Base-by-base conservation (phyloP, 2,797 vertebrate genomes). In the Fundulus diaphanus region DNA sequence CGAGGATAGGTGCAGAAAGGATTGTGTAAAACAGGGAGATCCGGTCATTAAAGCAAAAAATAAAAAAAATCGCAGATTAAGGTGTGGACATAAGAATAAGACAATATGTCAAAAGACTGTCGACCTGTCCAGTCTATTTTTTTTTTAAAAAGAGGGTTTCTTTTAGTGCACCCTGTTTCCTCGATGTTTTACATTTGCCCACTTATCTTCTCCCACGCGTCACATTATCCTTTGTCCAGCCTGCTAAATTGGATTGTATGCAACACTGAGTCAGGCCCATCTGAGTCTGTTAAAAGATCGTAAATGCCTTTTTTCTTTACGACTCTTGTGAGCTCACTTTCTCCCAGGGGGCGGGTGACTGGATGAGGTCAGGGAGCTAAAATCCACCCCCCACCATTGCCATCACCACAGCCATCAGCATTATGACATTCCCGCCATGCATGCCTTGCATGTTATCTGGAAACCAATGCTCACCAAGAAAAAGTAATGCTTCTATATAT, bases 251-350 rank as follows among this genome's bases (percentile, higher is more conserved):
- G 85, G 84, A 91, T 89, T 84, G 81, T 74, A 83, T 81, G 89
- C 82, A 78, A 87, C 77, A 85, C 80, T 57, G 81, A 72, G 78
- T 76, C 74, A 74, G 74, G 74, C 79, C 85, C 86, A 81, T 88
- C 79, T 81, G 85, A 85, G 88, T 88, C 88, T 84, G 90, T 92
- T 88, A 92, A 93, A 85, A 81, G 80, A 70, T 87, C 63, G 44
- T 92, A 90, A 94, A 94, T 86, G 87, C 85, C 61, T 49, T 77
- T 77, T 87, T 86, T 90, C 87, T 91, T 92, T 87, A 93, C 65
- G 83, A 93, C 83, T 84, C 82, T 87, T 86, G 88, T 93, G 93
- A 94, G 92, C 92, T 95, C 93, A 92, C 92, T 90, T 88, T 90
- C 86, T 92, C 90, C 87, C 84, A 76, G 81, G 80, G 35, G 83